phyloP scores from a whole-genome alignment of 2,113 vertebrate genomes.

The Sinocyclocheilus grahami region DNA sequence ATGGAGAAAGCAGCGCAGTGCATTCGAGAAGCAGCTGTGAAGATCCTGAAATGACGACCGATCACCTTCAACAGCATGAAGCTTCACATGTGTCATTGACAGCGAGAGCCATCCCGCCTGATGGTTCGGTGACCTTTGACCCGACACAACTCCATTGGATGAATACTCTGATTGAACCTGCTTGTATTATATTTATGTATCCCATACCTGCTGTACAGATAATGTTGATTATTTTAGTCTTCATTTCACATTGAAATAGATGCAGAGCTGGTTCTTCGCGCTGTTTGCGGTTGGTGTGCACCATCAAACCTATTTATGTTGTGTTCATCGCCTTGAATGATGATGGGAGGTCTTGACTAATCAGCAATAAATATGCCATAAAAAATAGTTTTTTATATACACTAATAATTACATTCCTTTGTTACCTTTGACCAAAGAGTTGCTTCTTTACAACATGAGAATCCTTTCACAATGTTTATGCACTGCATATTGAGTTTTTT shows the following conservation, averaged over 20 bases:
- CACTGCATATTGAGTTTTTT: background rate
- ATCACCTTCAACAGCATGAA: background rate
- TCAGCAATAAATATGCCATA: conserved; percentile 34
- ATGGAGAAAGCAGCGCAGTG: conserved; percentile 81
- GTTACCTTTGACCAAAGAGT: conserved; percentile 43
- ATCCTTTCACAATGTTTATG: background rate
- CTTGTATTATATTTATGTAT: conserved; percentile 31
- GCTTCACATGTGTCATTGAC: background rate
- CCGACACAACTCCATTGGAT: background rate
- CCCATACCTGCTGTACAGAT: conserved; percentile 20
- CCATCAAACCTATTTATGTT: conserved; percentile 42
- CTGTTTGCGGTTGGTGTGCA: background rate
- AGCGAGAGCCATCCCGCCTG: background rate
- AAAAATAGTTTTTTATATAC: conserved; percentile 20
- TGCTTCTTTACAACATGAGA: background rate
- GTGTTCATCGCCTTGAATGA: conserved; percentile 44
- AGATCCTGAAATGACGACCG: conserved; percentile 70
- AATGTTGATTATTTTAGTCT: conserved; percentile 35
- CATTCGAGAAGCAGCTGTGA: conserved; percentile 82
- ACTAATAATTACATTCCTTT: conserved; percentile 24
- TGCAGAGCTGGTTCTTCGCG: conserved; percentile 21
- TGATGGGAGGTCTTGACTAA: conserved; percentile 35
- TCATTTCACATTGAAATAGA: conserved; percentile 54
- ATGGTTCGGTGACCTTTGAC: conserved; percentile 1
- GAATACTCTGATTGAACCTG: conserved; percentile 4